Conservation (phyloP, 2,797 vertebrate species). For the Lerista edwardsae region DNA sequence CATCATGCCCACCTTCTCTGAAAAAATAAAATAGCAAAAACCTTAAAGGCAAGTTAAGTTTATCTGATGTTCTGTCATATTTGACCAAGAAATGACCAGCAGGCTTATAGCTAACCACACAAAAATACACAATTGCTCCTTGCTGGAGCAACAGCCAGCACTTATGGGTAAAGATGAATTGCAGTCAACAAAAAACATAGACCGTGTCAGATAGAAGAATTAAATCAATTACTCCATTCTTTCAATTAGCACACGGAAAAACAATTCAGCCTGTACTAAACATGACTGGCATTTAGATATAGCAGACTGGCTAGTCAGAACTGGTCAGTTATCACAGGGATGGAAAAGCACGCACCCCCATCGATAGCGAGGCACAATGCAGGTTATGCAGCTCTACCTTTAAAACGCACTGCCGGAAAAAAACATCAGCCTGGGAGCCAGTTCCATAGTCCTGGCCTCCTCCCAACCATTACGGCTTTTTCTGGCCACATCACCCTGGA, state of each 20-base stretch:
- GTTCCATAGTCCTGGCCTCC: not conserved
- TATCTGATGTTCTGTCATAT: not conserved
- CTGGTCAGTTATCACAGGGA: not conserved
- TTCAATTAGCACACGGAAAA: not conserved
- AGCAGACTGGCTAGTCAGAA: not conserved
- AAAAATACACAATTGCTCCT: too few species aligned
- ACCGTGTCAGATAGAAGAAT: not conserved
- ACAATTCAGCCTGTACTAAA: not conserved
- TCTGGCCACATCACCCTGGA: not conserved
- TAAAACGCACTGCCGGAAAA: not conserved
- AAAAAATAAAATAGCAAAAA: not conserved
- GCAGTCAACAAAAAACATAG: not conserved
- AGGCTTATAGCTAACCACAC: not conserved
- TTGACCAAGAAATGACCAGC: not conserved
- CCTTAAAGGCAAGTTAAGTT: not conserved
- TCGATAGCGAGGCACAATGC: not conserved
- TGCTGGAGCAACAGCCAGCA: not conserved
- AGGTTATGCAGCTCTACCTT: not conserved
- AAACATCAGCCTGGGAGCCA: not conserved
- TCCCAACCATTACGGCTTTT: too few species aligned
- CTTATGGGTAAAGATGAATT: not conserved
- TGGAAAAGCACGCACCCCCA: not conserved
- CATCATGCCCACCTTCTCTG: slow-evolving; percentile 6
- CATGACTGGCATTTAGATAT: not conserved
- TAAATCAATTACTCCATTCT: too few species aligned